A percentile compares a stretch with the other conserved stretches of the same genome.
Evolutionary conservation across 2,113 vertebrate species (phyloP).

Genomic region (Tachycineta bicolor): DNA sequence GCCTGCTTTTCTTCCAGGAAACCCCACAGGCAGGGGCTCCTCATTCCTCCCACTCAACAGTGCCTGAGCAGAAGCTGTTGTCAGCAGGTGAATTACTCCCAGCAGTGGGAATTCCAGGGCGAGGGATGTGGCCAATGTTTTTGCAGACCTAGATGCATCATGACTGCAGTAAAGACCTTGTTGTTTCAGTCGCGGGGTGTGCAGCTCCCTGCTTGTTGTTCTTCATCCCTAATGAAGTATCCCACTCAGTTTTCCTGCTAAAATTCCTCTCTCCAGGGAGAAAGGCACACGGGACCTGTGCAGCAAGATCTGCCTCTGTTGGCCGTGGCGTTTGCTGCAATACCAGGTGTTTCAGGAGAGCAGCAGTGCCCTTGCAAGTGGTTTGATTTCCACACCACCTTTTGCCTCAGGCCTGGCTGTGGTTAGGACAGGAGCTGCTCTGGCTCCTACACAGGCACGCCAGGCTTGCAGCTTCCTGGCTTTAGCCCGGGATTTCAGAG

Average conservation of each 20-base stretch:
- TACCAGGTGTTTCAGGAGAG: background rate
- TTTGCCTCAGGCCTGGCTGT: background rate
- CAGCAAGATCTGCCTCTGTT: no score
- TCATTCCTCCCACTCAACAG: background rate
- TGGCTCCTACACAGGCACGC: background rate
- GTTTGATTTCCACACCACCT: background rate
- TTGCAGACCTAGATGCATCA: background rate
- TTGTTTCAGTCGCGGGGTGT: fast-evolving
- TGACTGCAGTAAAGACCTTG: background rate
- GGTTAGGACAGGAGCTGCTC: background rate
- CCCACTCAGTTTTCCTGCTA: background rate
- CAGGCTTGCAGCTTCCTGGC: background rate
- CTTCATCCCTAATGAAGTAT: background rate
- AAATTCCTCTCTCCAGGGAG: background rate
- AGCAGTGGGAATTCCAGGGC: background rate
- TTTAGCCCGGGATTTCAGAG: background rate
- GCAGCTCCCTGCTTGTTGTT: background rate
- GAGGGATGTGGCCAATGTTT: background rate
- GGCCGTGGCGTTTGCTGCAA: background rate
- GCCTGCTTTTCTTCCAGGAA: background rate
- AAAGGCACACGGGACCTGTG: background rate
- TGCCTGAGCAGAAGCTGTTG: background rate
- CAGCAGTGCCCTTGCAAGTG: background rate
- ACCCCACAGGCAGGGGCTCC: background rate
- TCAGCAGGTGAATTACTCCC: background rate